Base-by-base conservation (phyloP, 1,140 invertebrate genomes). In the Aphidius gifuensis region DNA sequence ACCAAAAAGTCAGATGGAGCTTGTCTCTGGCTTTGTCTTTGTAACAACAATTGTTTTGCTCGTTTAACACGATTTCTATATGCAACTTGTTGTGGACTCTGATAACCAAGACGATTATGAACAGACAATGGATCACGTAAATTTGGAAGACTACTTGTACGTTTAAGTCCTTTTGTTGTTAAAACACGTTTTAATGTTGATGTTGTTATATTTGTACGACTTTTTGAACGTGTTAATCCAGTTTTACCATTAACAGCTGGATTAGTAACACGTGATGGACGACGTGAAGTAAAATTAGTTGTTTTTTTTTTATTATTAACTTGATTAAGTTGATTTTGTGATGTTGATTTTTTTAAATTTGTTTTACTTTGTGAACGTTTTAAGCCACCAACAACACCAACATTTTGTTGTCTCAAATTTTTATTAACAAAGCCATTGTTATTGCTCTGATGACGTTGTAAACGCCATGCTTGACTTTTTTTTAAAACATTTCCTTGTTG, bases 61-160 rank as follows among this genome's bases (percentile, higher is more conserved):
- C 77, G 66, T 61, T 81, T 80, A 42, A 81, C 73, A 51, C 75
- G 74, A 66, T 79, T 79, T 60, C 78, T 67, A 46, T 80, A 80
- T 56, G 79, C 79, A 43, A 78, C 71, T 60, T 80, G 79, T 23
- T 74, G 75, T 32, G 78, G 77, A 54, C 72, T 81, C 45, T 81
- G 79, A 53, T 81, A 81, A 6, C 79, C 79, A 53, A 81, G 46
- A 32, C 79, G 70, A 69, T 73, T 80, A 45, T 81, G 72, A 40
- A 81, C 79, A 4, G 78, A 80, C 9, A 73, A 76, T 5, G 78
- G 78, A 67, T 81, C 78, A 49, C 72, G 64, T 5, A 80, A 47
- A 66, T 80, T 75, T 0, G 77, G 74, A 62, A 80, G 60, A 60
- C 77, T 80, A 42, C 59, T 80, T 0, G 74, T 76, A 64, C 72